phyloP scores from a whole-genome alignment of 2,797 vertebrate species.

The Arctocebus calabarensis region DNA sequence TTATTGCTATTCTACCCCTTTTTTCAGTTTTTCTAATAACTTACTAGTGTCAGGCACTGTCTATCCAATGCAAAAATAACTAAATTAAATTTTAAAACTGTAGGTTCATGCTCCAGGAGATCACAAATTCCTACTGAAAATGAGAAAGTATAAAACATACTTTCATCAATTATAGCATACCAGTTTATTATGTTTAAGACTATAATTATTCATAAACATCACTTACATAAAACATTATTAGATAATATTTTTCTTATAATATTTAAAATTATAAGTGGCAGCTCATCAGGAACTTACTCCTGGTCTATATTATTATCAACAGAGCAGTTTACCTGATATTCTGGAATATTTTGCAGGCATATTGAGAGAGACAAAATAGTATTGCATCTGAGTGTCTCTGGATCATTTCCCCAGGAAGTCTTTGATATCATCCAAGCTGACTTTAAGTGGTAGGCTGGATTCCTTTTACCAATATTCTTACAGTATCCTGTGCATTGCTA shows the following conservation, averaged over 20 bases:
- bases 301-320: background rate
- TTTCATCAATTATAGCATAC: background rate
- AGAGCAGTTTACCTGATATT: background rate
- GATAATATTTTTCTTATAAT: background rate
- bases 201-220: background rate
- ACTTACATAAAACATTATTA: background rate
- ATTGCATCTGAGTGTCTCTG: background rate
- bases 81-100: constrained; percentile 2
- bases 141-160: background rate
- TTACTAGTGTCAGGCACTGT: background rate
- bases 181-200: background rate
- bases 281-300: background rate
- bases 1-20: background rate
- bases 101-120: background rate
- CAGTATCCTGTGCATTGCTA: background rate
- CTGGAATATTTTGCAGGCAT: background rate
- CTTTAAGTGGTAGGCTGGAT: background rate
- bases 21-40: background rate
- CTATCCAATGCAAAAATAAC: background rate
- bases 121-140: background rate
- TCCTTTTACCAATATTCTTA: background rate
- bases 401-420: background rate
- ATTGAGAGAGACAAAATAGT: background rate
- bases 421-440: background rate
- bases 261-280: background rate